Percentiles rank a stretch among this genome's conserved stretches.
These are phyloP conservation scores for Chamaea fasciata DNA, from an alignment of 2,113 vertebrate species.

Conservation along the genomic window DNA sequence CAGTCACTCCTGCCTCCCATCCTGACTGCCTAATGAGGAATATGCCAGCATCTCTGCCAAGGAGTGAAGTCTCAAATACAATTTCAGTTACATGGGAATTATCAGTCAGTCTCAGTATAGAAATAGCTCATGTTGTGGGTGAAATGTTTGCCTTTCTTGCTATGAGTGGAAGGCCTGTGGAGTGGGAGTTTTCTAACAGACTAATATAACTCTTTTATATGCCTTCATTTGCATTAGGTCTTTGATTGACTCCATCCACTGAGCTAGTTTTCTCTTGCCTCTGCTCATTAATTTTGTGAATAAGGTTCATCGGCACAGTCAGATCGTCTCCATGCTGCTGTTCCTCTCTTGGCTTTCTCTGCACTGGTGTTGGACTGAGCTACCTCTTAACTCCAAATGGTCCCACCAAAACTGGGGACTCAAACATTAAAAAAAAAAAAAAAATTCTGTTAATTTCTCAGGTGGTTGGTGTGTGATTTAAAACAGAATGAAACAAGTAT, in stretches of 20 bases:
- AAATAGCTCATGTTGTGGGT: slow-evolving; percentile 50
- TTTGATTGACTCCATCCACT: neutral
- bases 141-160: slow-evolving; percentile 51
- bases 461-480: neutral
- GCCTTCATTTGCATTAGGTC: slow-evolving; percentile 42
- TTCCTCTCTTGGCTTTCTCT: neutral
- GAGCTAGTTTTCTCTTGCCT: neutral
- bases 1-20: neutral
- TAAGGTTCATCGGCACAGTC: neutral
- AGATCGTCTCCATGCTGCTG: neutral
- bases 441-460: neutral
- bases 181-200: slow-evolving; percentile 5
- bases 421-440: neutral
- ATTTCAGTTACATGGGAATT: slow-evolving; percentile 25
- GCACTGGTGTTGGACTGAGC: neutral
- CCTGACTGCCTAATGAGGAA: neutral
- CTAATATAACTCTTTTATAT: slow-evolving; percentile 5
- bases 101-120: slow-evolving; percentile 7
- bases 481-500: neutral
- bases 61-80: neutral
- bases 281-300: slow-evolving; percentile 5
- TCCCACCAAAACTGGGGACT: neutral
- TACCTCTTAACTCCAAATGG: neutral
- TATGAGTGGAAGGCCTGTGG: neutral
- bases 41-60: neutral